These are phyloP conservation scores for Notodonta ziczac DNA, from an alignment of 2,888 invertebrate genomes.

Conservation along the genomic window DNA sequence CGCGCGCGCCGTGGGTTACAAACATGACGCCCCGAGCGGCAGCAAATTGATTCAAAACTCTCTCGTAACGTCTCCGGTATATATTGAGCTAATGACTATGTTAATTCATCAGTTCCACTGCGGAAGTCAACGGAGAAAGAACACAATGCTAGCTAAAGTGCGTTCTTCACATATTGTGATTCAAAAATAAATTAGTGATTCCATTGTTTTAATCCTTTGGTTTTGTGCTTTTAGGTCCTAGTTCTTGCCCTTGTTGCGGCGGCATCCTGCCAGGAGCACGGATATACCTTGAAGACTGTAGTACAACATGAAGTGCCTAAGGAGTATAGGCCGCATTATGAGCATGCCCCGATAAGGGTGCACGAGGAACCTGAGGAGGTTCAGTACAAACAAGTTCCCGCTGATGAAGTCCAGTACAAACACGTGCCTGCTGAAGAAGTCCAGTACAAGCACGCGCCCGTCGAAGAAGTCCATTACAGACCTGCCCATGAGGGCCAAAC, in stretches of 20 bases:
- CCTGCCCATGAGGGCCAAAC: slow-evolving; percentile 31
- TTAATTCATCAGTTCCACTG: slow-evolving; percentile 80
- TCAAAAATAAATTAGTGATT: background rate
- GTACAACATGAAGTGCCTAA: slow-evolving; percentile 56
- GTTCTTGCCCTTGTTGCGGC: slow-evolving; percentile 54
- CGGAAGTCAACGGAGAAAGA: slow-evolving; percentile 79
- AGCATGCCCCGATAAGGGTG: slow-evolving; percentile 43
- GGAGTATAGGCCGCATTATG: slow-evolving; percentile 55
- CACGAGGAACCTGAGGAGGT: slow-evolving; percentile 51
- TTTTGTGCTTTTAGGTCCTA: slow-evolving; percentile 58
- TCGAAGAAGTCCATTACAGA: slow-evolving; percentile 26
- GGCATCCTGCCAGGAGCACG: slow-evolving; percentile 57
- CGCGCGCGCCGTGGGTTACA: slow-evolving; percentile 65
- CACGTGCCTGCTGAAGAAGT: slow-evolving; percentile 17
- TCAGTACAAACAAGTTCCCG: slow-evolving; percentile 13
- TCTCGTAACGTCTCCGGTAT: slow-evolving; percentile 83
- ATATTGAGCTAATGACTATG: slow-evolving; percentile 82
- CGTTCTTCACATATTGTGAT: slow-evolving; percentile 10
- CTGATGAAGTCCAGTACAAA: slow-evolving; percentile 16
- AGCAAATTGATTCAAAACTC: slow-evolving; percentile 79
- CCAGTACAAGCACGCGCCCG: slow-evolving; percentile 24
- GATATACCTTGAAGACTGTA: slow-evolving; percentile 52
- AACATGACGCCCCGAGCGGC: slow-evolving; percentile 73
- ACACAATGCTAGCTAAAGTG: slow-evolving; percentile 78
- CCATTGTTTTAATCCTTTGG: slow-evolving; percentile 9